Evolutionary conservation across 2,888 invertebrate genomes (phyloP), one percentile per base, ranked within the genome.

Genomic region (Drosophila vallismaia): DNA sequence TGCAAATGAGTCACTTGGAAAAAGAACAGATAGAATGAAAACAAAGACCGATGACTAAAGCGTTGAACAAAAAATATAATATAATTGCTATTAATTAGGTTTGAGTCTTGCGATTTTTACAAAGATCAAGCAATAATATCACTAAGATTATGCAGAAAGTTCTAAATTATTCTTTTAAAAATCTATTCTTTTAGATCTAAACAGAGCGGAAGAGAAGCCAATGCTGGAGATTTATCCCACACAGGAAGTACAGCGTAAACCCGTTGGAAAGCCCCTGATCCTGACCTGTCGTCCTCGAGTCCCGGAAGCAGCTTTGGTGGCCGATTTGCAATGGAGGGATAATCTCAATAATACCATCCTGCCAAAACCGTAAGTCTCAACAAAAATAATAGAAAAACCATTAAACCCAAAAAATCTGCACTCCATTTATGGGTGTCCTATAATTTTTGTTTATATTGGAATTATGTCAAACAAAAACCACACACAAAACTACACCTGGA

Each of bases 281-380:
- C 92, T 97, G 74, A 96, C 96, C 4, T 97, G 97, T 90, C 94
- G 94, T 79, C 95, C 96, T 4, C 94, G 93, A 53, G 95, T 95
- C 1, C 93, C 94, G 0, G 94, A 96, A 83, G 93, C 94, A 2
- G 92, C 92, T 6, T 92, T 96, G 40, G 94, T 97, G 57, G 93
- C 94, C 31, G 94, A 96, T 86, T 93, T 97, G 46, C 94, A 95
- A 88, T 97, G 97, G 97, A 93, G 94, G 76, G 96, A 96, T 90
- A 94, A 95, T 48, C 93, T 93, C 71, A 94, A 95, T 86, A 93
- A 93, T 73, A 93, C 94, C 63, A 96, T 96, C 86, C 94, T 94
- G 78, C 93, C 93, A 75, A 94, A 93, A 77, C 92, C 93, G 95
- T 95, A 92, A 94, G 94, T 94, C 46, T 29, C 10, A 12, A 49